Base-by-base conservation (phyloP, 2,797 vertebrate genomes). In the Luscinia luscinia region DNA sequence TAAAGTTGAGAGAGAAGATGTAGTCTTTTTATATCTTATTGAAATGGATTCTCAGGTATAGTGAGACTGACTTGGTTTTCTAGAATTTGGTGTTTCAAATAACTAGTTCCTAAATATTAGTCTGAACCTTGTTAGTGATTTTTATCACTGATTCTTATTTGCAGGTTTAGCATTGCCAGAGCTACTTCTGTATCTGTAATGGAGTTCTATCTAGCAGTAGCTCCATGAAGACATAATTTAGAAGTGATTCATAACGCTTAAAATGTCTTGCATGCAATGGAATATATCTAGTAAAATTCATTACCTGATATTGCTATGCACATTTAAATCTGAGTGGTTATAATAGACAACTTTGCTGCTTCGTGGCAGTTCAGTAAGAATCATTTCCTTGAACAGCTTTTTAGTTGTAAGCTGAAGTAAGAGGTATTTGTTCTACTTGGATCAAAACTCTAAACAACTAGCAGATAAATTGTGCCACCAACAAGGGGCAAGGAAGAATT, bases 41-140 rank as follows among this genome's bases (percentile, higher is more conserved):
- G 99, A 99, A 97, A 99, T 99, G 99, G 99, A 99, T 90, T 98
- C 99, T 4, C 99, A 99, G 99, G 99, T 99, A 97, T 11, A 45
- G 8, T 83, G 68, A 43, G 62, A 73, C 30, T 92, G 36, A 55
- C 36, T 38, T 41, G 41, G 18, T n/a, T 26, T 51, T 62, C 19
- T 61, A 16, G 45, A 61, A 15, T 66, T 43, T 40, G 30, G 3
- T 55, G n/a, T 86, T 88, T 69, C 23, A 34, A 9, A 19, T 57
- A 64, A 43, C 15, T 30, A 11, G 26, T 70, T 94, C 63, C 46
- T 59, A 46, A 63, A 19, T 54, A 9, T 27, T 17, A 15, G 21
- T 55, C 40, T 73, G 63, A 84, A 8, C 17, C 38, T 75, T 12
- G 21, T 51, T 64, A 15, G 1, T 70, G 12, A 14, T 69, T 64